These are phyloP conservation scores for Epinotia ramella DNA, from an alignment of 2,888 invertebrate species.

Conservation along the genomic window DNA sequence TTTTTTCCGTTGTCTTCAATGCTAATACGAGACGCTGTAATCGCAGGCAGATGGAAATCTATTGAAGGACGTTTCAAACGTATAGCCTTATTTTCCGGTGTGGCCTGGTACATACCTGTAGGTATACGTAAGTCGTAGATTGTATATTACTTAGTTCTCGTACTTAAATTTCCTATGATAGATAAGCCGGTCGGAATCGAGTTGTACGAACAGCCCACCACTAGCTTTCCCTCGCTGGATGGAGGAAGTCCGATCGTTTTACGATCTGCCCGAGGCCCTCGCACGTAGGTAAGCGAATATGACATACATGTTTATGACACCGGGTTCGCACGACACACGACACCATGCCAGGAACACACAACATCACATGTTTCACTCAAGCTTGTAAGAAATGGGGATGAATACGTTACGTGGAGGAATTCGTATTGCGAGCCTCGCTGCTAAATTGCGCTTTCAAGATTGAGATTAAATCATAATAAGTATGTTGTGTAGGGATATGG, in stretches of 20 bases:
- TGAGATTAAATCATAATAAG: constrained; percentile 48
- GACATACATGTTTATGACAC: constrained; percentile 80
- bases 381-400: constrained; percentile 70
- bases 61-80: constrained; percentile 13
- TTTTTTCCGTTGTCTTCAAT: constrained; percentile 59
- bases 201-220: constrained; percentile 6
- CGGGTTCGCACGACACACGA: constrained; percentile 73
- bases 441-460: constrained; percentile 46
- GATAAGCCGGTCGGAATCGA: constrained; percentile 11
- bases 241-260: constrained; percentile 71
- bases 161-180: constrained; percentile 14
- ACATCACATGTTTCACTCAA: constrained; percentile 72
- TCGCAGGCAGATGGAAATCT: constrained; percentile 37
- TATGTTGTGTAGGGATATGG: constrained; percentile 45
- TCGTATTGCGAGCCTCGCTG: constrained; percentile 51
- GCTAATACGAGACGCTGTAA: constrained; percentile 47
- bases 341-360: constrained; percentile 74
- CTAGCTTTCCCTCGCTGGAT: constrained; percentile 54
- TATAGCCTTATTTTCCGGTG: constrained; percentile 14
- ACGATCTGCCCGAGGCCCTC: constrained; percentile 62
- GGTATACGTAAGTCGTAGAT: neutral
- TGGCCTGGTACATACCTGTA: neutral
- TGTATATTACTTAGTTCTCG: neutral
- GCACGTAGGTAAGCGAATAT: constrained; percentile 71
- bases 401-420: constrained; percentile 76